phyloP scores from a whole-genome alignment of 2,797 vertebrate species.

The Heteromormyrus szaboi region DNA sequence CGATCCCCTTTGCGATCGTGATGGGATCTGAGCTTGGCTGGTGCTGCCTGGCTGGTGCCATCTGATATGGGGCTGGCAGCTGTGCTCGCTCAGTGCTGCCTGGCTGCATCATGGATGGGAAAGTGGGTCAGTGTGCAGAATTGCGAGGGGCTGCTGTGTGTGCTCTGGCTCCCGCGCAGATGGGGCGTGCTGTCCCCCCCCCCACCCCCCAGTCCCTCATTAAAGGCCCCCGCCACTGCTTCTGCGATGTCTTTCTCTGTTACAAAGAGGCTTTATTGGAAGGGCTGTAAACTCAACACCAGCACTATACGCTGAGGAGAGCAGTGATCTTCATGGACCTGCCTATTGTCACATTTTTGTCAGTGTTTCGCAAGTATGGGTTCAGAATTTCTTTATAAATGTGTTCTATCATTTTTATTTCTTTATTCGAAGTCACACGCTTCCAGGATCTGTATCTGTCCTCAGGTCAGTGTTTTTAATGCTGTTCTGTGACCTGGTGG shows the following conservation, averaged over 20 bases:
- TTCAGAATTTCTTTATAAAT: neutral
- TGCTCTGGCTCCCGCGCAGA: constrained; percentile 48
- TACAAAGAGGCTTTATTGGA: neutral
- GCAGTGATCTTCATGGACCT: neutral
- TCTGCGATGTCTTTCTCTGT: neutral
- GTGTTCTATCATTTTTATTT: neutral
- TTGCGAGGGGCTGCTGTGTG: constrained; percentile 49
- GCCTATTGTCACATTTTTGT: neutral
- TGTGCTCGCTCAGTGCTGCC: constrained; percentile 35
- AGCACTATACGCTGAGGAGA: neutral
- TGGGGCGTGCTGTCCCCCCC: constrained; percentile 35
- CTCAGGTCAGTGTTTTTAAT: neutral
- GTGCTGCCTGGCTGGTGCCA: constrained; percentile 22
- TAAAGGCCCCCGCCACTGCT: neutral
- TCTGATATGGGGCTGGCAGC: constrained; percentile 5
- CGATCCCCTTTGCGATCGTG: neutral
- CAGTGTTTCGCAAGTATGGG: neutral
- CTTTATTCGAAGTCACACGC: neutral
- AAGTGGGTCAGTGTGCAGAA: constrained; percentile 63
- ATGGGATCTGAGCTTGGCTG: neutral
- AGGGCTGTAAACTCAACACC: neutral
- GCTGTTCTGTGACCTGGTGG: neutral
- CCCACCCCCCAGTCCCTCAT: constrained; percentile 24
- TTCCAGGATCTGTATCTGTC: neutral
- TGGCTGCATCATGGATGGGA: constrained; percentile 38